Base-by-base conservation (phyloP, 2,888 invertebrate genomes). In the Thyatira batis region DNA sequence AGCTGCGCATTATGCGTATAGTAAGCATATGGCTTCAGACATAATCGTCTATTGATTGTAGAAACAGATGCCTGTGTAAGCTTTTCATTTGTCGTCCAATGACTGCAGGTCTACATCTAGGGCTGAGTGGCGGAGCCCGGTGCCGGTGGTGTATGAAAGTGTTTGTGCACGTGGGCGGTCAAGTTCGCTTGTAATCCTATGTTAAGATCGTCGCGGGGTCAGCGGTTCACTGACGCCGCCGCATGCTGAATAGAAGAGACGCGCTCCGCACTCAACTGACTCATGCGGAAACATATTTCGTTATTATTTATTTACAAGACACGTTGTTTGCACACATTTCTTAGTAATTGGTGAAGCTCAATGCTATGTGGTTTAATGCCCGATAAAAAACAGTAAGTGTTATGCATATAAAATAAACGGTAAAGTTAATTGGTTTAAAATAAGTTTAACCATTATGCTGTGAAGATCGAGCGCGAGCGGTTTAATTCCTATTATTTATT, bases 111-210 rank as follows among this genome's bases (percentile, higher is more conserved):
- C 52, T 58, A 63, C 57, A 61, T 65, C 55, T 65, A 73, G 65
- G 66, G 65, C 67, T 67, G 67, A 66, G 66, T 20, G n/a, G 69
- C 67, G 57, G 33, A 8, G 39, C 39, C 39, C 67, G 57, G 65
- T 66, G 63, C 39, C 67, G 57, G 65, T 66, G 63, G 63, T 70
- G 70, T 72, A 74, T 75, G 74, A 69, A 73, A 74, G 73, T 69
- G 70, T 76, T 76, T 67, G 66, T 61, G 69, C 63, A 71, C 74
- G 89, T 89, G 85, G 90, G 89, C 89, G 89, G 85, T 84, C 88
- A 84, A 84, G 90, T 87, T 87, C 79, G 78, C 80, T 76, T 78
- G 79, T 86, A 80, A 84, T 82, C 80, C 73, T 77, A 76, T 79
- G 81, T 82, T 77, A 78, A 73, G 73, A 73, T 51, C 54, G 61